phyloP scores from a whole-genome alignment of 2,113 vertebrate species.

The Ceuthmochares aereus region DNA sequence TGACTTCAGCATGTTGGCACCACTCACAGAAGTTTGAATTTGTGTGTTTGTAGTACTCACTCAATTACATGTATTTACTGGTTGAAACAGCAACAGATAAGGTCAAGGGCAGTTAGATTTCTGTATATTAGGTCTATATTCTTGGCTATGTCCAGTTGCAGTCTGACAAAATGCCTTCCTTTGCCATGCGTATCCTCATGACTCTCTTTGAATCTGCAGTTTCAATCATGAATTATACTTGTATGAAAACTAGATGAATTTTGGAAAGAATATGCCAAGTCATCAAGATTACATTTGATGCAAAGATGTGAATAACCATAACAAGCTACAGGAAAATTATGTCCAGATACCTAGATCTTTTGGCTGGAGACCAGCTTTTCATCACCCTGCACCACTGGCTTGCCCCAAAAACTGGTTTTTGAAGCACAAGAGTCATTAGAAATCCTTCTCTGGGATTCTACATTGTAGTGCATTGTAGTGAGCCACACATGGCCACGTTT shows the following conservation, averaged over 20 bases:
- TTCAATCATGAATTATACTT: background rate
- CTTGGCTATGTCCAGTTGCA: background rate
- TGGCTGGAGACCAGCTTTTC: background rate
- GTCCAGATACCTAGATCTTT: background rate
- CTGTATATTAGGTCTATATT: background rate
- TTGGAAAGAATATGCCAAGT: background rate
- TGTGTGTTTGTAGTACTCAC: background rate
- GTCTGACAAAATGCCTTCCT: background rate
- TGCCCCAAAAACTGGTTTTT: background rate
- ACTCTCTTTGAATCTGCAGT: background rate
- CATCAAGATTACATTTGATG: background rate
- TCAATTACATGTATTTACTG: background rate
- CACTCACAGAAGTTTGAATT: background rate
- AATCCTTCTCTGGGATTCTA: background rate
- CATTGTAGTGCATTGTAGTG: background rate
- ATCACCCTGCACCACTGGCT: background rate
- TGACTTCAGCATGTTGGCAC: background rate
- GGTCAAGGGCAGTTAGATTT: background rate
- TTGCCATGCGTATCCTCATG: background rate
- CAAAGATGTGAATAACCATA: background rate
- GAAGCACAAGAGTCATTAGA: background rate
- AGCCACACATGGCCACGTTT: constrained; percentile 38
- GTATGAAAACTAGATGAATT: background rate
- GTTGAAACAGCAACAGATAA: background rate
- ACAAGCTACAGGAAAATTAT: background rate